Conservation (phyloP, 2,888 invertebrate species). For the Euzophera pinguis region DNA sequence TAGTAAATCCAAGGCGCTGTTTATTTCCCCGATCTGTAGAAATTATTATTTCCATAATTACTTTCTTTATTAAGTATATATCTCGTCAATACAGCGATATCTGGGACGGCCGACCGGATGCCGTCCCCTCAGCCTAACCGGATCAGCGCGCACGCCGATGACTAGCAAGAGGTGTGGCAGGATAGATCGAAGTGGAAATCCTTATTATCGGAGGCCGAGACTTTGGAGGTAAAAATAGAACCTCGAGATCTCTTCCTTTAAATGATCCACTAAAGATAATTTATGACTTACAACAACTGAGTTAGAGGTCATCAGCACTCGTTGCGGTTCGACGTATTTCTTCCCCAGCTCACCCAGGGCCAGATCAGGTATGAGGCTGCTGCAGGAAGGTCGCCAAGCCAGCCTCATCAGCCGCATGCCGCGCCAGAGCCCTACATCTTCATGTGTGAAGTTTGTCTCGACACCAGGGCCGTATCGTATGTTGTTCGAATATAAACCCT, state of each 20-base stretch:
- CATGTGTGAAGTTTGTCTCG: constrained; percentile 42
- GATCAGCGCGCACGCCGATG: too few species aligned
- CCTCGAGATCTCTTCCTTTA: too few species aligned
- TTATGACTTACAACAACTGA: constrained; percentile 35
- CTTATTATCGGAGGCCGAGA: too few species aligned
- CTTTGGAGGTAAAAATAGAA: too few species aligned
- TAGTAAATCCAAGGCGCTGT: constrained; percentile 54
- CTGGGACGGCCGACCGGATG: too few species aligned
- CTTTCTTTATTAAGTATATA: too few species aligned
- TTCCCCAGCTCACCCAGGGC: constrained; percentile 28
- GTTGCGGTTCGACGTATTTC: constrained; percentile 35
- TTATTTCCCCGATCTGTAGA: constrained; percentile 50
- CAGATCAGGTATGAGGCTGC: constrained; percentile 46
- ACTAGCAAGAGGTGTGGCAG: too few species aligned
- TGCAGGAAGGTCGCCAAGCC: constrained; percentile 48
- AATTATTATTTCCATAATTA: too few species aligned
- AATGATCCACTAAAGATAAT: too few species aligned
- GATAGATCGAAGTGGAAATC: too few species aligned
- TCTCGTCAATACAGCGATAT: too few species aligned
- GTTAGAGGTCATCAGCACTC: constrained; percentile 32
- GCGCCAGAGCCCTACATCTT: constrained; percentile 79
- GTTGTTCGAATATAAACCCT: constrained; percentile 76
- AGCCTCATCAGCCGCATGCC: constrained; percentile 66
- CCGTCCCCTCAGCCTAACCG: too few species aligned
- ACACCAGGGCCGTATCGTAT: constrained; percentile 80